A percentile compares a stretch with the other conserved stretches of the same genome.
Evolutionary conservation across 2,888 invertebrate species (phyloP).

Genomic region (Sinopyrophorus schimmeli): DNA sequence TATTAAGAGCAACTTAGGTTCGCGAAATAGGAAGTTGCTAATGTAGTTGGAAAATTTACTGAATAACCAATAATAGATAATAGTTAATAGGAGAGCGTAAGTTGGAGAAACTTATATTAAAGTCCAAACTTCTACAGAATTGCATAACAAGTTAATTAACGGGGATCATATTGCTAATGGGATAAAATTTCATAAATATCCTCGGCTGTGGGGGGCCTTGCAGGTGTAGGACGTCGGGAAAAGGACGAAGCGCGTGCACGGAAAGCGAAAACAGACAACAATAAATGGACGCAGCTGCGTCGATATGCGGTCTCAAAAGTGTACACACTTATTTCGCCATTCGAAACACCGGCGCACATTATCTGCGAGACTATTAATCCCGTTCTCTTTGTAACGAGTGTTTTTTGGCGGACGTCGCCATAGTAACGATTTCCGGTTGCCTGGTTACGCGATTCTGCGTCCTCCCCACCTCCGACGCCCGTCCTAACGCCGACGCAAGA

Average conservation of each 20-base stretch:
- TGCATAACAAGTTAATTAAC: constrained; percentile 19
- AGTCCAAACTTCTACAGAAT: constrained; percentile 8
- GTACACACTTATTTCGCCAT: constrained; percentile 52
- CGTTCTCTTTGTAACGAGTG: constrained; percentile 54
- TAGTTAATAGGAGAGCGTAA: constrained; percentile 4
- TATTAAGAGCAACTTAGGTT: no score
- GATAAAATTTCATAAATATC: constrained; percentile 23
- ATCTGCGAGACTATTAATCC: constrained; percentile 55
- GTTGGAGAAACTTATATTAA: constrained; percentile 2
- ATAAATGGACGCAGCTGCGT: constrained; percentile 36
- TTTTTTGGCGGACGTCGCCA: constrained; percentile 54
- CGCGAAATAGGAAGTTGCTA: constrained; percentile 12
- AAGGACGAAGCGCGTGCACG: constrained; percentile 20
- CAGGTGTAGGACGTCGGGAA: background rate
- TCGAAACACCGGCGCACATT: constrained; percentile 54
- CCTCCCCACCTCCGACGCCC: constrained; percentile 37
- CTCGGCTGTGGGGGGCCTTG: constrained; percentile 14
- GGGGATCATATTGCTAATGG: constrained; percentile 17
- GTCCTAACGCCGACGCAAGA: constrained; percentile 47
- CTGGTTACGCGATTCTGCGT: constrained; percentile 48
- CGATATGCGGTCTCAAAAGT: constrained; percentile 38
- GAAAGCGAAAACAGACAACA: constrained; percentile 24
- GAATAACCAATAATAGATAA: constrained; percentile 11
- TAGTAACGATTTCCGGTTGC: constrained; percentile 54
- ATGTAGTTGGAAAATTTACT: constrained; percentile 7